Evolutionary conservation across 2,888 invertebrate genomes (phyloP), one percentile per base, ranked within the genome.

Genomic region (Dascillus cervinus): DNA sequence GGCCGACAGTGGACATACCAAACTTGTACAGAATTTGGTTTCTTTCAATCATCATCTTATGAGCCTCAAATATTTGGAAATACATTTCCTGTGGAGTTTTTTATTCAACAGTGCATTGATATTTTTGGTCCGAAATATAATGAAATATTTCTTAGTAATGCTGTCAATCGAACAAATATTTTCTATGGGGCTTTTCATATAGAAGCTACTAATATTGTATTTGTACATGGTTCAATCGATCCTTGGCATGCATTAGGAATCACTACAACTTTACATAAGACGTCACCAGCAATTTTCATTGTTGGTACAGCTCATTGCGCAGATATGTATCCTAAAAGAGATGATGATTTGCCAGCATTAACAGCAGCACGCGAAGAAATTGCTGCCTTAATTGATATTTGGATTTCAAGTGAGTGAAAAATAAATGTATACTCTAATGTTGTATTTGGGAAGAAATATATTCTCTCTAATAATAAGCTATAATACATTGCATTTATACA

Each of bases 1-100:
- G 82, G 71, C 44, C 81, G 94, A 0, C 87, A 88, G 53, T 95
- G 95, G 95, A 81, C 75, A 36, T 95, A 91, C 60, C 95, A 95
- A 65, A 94, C 94, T 0, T 96, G 95, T 58, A 89, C 86, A 1
- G 96, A 96, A 62, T 96, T 95, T 59, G 95, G 94, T 13, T 96
- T 87, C 64, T 96, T 82, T 64, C 95, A 96, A 68, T 86, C 90
- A 0, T 89, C 92, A 0, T 77, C 79, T 0, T 73, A 71, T 3
- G 68, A 70, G 34, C 65, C 69, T 2, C 67, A 73, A 64, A 44
- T 62, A 22, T 94, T 94, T 57, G 86, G 90, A 0, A 69, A 82
- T 52, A 65, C 72, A 14, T 89, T 92, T 46, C 75, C 82, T 0
- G 61, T 83, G 0, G 74, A 82, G 34, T 92, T 84, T 62, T 92